phyloP scores from a whole-genome alignment of 2,797 vertebrate species.

The Heterohyrax brucei region DNA sequence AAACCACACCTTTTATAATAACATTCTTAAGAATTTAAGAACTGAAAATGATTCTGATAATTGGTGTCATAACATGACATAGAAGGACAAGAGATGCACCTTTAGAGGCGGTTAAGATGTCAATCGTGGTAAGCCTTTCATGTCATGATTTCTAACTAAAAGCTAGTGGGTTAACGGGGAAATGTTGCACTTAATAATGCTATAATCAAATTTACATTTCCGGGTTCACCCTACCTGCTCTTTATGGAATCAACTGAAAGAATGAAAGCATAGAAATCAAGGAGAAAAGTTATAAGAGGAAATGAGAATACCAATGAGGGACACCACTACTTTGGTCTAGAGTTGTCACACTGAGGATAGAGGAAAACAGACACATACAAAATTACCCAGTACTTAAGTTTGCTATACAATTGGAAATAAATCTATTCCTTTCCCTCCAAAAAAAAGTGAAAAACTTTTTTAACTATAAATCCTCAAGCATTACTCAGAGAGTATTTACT shows the following conservation, averaged over 20 bases:
- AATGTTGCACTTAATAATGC: not conserved
- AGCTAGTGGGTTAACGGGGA: not conserved
- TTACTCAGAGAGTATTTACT: not conserved
- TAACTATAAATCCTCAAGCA: not conserved
- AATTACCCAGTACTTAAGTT: not conserved
- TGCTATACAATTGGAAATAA: not conserved
- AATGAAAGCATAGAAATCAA: not conserved
- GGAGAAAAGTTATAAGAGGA: constrained; percentile 1
- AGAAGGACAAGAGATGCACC: not conserved
- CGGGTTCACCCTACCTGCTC: not conserved
- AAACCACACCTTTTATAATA: not conserved
- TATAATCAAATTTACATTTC: not conserved
- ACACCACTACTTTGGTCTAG: not conserved
- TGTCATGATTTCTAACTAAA: not conserved
- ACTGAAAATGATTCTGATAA: not conserved
- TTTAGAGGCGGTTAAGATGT: not conserved
- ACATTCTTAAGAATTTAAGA: not conserved
- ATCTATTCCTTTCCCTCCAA: no score
- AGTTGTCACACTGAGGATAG: not conserved
- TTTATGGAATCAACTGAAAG: not conserved
- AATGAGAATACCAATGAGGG: not conserved
- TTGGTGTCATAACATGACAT: not conserved
- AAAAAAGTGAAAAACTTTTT: no score
- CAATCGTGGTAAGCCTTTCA: not conserved
- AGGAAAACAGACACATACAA: not conserved